Conservation (phyloP, 2,113 vertebrate genomes). For the Rhegmatorhina hoffmannsi region DNA sequence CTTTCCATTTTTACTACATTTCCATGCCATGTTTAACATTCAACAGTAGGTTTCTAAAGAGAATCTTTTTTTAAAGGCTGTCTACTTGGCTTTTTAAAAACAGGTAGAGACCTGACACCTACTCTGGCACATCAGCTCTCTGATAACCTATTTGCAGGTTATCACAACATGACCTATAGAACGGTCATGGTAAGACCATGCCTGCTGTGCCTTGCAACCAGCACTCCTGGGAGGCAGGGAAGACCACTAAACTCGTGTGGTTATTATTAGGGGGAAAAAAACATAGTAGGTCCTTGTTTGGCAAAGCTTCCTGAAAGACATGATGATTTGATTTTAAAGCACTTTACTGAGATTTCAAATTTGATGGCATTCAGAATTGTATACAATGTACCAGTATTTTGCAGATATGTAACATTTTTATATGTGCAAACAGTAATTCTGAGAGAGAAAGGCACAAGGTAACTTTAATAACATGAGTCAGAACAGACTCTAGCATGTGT, state of each 20-base stretch:
- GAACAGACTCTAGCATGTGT: neutral
- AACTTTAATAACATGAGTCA: neutral
- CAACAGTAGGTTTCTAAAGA: neutral
- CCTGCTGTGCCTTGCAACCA: neutral
- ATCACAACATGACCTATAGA: neutral
- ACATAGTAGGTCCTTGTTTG: neutral
- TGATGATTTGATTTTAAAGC: conserved; percentile 20
- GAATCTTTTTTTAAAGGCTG: neutral
- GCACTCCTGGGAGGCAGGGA: neutral
- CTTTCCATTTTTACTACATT: neutral
- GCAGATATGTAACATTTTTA: neutral
- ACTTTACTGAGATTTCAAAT: neutral
- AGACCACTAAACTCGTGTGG: neutral
- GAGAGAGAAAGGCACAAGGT: neutral
- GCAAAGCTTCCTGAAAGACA: neutral
- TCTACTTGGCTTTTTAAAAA: neutral
- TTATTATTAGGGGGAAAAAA: neutral
- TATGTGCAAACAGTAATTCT: neutral
- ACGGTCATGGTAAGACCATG: rapidly evolving
- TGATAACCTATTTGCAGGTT: neutral
- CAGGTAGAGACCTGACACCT: neutral
- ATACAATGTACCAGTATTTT: neutral
- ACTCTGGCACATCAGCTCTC: neutral
- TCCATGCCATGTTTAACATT: neutral
- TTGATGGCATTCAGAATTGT: neutral